Evolutionary conservation across 2,797 vertebrate species (phyloP), one percentile per base, ranked within the genome.

Genomic region (Uromys caudimaculatus): DNA sequence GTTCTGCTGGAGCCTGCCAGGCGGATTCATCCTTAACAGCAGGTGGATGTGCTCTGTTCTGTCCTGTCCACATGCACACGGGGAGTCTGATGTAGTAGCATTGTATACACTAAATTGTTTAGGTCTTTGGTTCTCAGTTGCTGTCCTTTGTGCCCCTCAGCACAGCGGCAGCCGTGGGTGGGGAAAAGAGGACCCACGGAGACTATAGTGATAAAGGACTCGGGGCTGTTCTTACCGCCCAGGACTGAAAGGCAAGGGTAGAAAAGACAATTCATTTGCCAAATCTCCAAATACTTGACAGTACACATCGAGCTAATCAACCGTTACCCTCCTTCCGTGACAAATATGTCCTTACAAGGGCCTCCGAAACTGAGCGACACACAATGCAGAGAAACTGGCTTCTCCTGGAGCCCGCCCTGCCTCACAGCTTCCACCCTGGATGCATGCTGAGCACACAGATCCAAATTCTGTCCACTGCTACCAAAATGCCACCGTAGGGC

Each of bases 31-130:
- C 64, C 62, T 38, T 50, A n/a, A 16, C 2, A 91, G 97, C 95
- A 96, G 97, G 95, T 97, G 97, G 95, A 56, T 95, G 92, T 93
- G 81, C 92, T 97, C 97, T 81, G 47, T 94, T 97, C 93, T 95
- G 90, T 76, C 95, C 92, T 94, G 62, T 58, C 92, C 76, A 95
- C 9, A 14, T 77, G 82, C 92, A 89, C 23, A 56, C 0, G 82
- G 27, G 92, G 90, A 62, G 67, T 89, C 58, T 83, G 77, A 29
- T 85, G 50, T 35, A 84, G 6, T 91, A 77, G 47, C 56, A 67
- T 64, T 93, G 97, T 62, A 91, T 81, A 94, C 87, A 96, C 83
- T 91, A 47, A 77, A 76, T 67, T 92, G 60, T 86, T 94, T 90
- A 88, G 62, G 92, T 95, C 90, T 96, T 67, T 75, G 69, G 83